These are phyloP conservation scores for Spilarctia lutea DNA, from an alignment of 2,888 invertebrate species.

Conservation along the genomic window DNA sequence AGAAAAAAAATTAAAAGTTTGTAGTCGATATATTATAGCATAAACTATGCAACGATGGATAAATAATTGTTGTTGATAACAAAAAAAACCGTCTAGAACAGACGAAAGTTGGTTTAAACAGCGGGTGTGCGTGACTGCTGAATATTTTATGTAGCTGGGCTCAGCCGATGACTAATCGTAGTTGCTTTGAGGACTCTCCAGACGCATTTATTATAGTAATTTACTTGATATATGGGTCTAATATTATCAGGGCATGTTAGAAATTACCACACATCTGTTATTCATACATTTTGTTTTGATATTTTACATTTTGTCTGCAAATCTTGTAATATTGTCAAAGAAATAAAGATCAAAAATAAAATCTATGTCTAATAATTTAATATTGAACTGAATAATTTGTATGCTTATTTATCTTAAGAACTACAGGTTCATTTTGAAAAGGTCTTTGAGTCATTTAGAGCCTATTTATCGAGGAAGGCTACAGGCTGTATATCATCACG, in stretches of 20 bases:
- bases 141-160: slow-evolving; percentile 1
- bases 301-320: too few species aligned
- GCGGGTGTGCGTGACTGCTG: background rate
- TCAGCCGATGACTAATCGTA: slow-evolving; percentile 1
- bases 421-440: too few species aligned
- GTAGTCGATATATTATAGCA: background rate
- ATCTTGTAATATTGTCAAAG: too few species aligned
- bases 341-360: too few species aligned
- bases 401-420: too few species aligned
- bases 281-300: background rate
- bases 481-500: too few species aligned
- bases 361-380: too few species aligned
- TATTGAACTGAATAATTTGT: too few species aligned
- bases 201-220: slow-evolving; percentile 1
- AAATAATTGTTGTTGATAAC: background rate
- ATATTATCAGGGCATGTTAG: background rate
- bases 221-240: background rate
- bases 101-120: background rate
- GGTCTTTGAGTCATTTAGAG: too few species aligned
- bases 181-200: background rate
- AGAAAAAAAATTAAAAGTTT: background rate
- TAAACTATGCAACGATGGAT: background rate
- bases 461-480: too few species aligned
- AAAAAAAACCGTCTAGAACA: background rate
- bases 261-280: background rate